Conservation (phyloP, 2,113 vertebrate genomes). For the Pygoscelis adeliae region DNA sequence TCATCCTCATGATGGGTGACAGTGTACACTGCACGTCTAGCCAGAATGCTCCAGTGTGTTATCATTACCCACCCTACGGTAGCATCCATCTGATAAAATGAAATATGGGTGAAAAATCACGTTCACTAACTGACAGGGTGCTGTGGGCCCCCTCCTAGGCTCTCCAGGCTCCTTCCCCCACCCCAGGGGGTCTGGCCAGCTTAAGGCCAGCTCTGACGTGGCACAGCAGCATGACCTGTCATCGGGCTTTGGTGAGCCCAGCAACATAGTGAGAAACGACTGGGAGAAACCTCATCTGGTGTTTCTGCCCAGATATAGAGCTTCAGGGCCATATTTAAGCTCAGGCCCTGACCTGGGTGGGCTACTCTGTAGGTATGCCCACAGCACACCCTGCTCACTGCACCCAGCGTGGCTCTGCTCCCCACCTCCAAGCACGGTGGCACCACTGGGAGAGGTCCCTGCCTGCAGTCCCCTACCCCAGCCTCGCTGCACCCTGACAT, state of each 20-base stretch:
- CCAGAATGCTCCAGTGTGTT: neutral
- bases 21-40: neutral
- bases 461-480: neutral
- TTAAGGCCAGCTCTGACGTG: neutral
- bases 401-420: neutral
- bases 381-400: neutral
- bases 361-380: neutral
- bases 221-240: neutral
- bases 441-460: neutral
- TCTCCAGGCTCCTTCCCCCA: neutral
- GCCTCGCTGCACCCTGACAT: rapidly evolving
- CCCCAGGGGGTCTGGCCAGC: neutral
- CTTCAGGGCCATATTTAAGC: neutral
- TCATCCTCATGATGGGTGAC: neutral
- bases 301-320: neutral
- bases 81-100: neutral
- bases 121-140: neutral
- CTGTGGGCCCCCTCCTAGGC: neutral
- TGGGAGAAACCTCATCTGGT: neutral
- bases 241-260: rapidly evolving
- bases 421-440: rapidly evolving
- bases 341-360: neutral
- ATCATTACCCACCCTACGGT: neutral
- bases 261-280: neutral
- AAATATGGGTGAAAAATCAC: neutral